These are phyloP conservation scores for Ormyrus pomaceus DNA, from an alignment of 2,888 invertebrate species.

Conservation along the genomic window DNA sequence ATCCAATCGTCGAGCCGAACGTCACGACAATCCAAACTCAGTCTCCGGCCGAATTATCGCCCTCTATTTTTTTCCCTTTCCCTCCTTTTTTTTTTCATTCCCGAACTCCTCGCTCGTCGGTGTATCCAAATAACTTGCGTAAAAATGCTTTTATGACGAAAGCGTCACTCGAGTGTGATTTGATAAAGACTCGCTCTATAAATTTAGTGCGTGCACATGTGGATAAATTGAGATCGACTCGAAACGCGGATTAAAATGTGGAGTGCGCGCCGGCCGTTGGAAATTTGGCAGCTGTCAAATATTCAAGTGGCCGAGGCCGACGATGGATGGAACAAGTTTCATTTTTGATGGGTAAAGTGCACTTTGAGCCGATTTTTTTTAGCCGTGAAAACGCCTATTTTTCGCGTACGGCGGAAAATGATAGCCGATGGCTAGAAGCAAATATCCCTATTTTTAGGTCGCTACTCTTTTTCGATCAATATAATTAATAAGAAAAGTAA, in stretches of 20 bases:
- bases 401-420: too few relatives aligned
- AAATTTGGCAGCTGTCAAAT: constrained; percentile 25
- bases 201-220: background rate
- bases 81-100: background rate
- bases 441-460: too few relatives aligned
- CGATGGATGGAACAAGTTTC: constrained; percentile 16
- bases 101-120: background rate
- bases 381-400: background rate
- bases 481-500: background rate
- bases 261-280: background rate
- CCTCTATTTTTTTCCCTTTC: background rate
- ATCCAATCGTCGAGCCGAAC: constrained; percentile 1
- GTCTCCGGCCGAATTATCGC: constrained; percentile 1
- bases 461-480: too few relatives aligned
- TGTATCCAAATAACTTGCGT: constrained; percentile 23
- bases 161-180: constrained; percentile 25
- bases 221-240: background rate
- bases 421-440: too few relatives aligned
- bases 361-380: constrained; percentile 18
- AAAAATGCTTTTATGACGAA: constrained; percentile 25
- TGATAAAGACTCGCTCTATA: constrained; percentile 26
- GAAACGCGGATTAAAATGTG: background rate
- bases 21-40: constrained; percentile 28
- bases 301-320: constrained; percentile 2
- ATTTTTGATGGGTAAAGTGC: constrained; percentile 28